Evolutionary conservation across 2,797 vertebrate genomes (phyloP), one percentile per base, ranked within the genome.

Genomic region (Eupleurogrammus muticus): DNA sequence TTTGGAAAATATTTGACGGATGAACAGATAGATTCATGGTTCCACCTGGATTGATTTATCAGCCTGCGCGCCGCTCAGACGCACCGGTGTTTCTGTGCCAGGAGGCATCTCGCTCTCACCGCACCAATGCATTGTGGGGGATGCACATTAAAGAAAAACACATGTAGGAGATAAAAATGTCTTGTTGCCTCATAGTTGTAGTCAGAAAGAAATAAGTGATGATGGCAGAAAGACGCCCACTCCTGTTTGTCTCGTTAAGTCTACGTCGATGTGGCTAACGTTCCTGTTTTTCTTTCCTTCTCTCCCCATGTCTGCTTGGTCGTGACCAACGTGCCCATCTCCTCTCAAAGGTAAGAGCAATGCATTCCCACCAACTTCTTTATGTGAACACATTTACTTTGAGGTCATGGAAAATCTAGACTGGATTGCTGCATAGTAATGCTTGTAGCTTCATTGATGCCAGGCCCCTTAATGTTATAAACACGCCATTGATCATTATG

Each of bases 11-110:
- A 7, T 57, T 67, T 58, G 53, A 81, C 72, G 56, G 48, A 50
- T 66, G 70, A 72, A 73, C 51, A 47, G 70, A 82, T 58, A 5
- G 57, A 70, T 70, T 78, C 16, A 52, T 74, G 77, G 86, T 86
- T 86, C 73, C 76, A 80, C 53, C 63, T 74, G 59, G 70, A 77
- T 79, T 84, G 83, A 86, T 92, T 88, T 72, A 79, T 87, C 13
- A 0, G 55, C 48, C 56, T 72, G 48, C 52, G 28, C 65, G 68
- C 55, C 46, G 44, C 63, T 62, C 57, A 70, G 16, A 64, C 46
- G 34, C 60, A 36, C 63, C 19, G 49, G 13, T 62, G 46, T 75
- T 69, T 74, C 48, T 75, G 61, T 50, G 73, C 79, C 74, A 69
- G 60, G n/a, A 79, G 81, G 74, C 57, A 56, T 81, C 62, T 36